Conservation (phyloP, 2,113 vertebrate species). For the Hassar affinis region DNA sequence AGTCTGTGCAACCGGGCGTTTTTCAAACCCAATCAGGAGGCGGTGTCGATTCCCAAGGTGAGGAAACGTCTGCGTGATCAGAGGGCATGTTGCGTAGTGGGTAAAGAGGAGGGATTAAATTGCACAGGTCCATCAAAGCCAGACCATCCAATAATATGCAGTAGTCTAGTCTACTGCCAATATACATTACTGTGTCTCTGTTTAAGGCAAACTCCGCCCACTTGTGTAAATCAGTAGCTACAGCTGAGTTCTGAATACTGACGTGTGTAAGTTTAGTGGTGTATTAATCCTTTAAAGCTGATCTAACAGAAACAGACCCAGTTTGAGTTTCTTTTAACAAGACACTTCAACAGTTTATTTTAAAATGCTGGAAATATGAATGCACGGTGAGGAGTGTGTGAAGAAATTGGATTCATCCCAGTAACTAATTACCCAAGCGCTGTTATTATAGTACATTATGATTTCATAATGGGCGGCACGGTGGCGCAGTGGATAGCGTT, state of each 20-base stretch:
- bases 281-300: neutral
- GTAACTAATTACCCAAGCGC: no score
- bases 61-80: neutral
- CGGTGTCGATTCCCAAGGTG: slow-evolving; percentile 79
- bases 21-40: slow-evolving; percentile 86
- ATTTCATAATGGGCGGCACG: no score
- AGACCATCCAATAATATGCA: no score
- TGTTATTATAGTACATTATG: no score
- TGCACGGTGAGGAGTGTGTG: no score
- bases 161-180: neutral
- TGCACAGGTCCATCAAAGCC: no score
- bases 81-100: neutral
- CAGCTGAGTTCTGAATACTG: neutral
- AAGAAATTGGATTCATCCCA: no score
- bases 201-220: neutral
- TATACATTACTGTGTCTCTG: no score
- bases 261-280: no score
- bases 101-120: neutral
- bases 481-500: no score
- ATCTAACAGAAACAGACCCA: neutral
- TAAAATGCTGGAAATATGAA: no score
- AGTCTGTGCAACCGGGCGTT: slow-evolving; percentile 86
- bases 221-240: neutral
- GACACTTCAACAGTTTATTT: no score
- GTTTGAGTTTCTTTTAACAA: neutral